A percentile compares a stretch with the other conserved stretches of the same genome.
Conservation (phyloP, 1,140 invertebrate species). For the Neuroterus valhalla region DNA sequence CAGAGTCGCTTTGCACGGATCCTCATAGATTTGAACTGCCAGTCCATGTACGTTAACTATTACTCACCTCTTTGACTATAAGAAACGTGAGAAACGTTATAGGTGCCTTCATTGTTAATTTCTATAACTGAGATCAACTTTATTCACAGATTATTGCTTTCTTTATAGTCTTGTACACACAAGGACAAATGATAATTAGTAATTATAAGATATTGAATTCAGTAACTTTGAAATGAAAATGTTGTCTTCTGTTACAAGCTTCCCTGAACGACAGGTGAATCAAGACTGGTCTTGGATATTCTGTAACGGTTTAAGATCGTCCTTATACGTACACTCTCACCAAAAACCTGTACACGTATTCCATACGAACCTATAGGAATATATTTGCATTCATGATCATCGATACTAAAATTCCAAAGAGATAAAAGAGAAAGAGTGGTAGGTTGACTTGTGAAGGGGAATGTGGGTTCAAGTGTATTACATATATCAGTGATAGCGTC, state of each 20-base stretch:
- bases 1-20: accelerated
- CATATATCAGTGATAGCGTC: too few relatives aligned
- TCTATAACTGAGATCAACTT: neutral
- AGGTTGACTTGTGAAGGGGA: too few relatives aligned
- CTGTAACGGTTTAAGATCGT: constrained; percentile 66
- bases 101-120: neutral
- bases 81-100: neutral
- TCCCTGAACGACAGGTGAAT: constrained; percentile 47
- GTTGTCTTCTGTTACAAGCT: neutral
- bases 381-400: too few relatives aligned
- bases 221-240: neutral
- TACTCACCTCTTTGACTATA: constrained; percentile 20
- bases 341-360: constrained; percentile 32
- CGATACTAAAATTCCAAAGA: too few relatives aligned
- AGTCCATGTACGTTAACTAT: too few relatives aligned
- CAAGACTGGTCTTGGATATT: constrained; percentile 66
- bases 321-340: constrained; percentile 38
- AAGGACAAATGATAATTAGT: neutral
- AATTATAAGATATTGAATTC: neutral
- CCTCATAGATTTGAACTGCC: too few relatives aligned
- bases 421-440: too few relatives aligned
- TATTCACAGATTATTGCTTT: neutral
- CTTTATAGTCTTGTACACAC: neutral
- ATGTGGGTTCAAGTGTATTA: too few relatives aligned
- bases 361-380: neutral